A percentile compares a stretch with the other conserved stretches of the same genome.
phyloP scores from a whole-genome alignment of 2,113 vertebrate genomes.

The Rhinoptilus africanus region DNA sequence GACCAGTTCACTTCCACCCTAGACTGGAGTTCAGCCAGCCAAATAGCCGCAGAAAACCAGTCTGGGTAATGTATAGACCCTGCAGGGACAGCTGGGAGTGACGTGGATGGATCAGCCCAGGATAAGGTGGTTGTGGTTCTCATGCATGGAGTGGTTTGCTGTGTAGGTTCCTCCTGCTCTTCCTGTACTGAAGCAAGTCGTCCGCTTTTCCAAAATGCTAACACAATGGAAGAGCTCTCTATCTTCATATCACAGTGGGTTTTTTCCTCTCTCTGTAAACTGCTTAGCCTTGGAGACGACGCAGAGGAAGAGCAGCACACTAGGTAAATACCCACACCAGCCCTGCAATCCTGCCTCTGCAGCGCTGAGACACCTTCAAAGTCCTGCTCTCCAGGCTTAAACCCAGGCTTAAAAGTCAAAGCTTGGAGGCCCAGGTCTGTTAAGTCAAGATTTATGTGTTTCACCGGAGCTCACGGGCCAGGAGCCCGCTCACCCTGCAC shows the following conservation, averaged over 20 bases:
- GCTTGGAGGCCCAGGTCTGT: background rate
- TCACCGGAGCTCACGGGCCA: accelerated
- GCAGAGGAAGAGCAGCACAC: conserved; percentile 43
- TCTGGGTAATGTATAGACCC: background rate
- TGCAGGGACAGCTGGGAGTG: accelerated
- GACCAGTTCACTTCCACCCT: background rate
- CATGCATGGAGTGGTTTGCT: background rate
- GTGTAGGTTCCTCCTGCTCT: background rate
- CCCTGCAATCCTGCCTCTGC: background rate
- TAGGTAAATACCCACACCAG: conserved; percentile 53
- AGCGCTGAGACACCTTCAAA: accelerated
- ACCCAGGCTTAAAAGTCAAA: background rate
- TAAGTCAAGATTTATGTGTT: background rate
- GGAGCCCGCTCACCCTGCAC: background rate
- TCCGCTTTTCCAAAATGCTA: background rate
- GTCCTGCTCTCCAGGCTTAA: background rate
- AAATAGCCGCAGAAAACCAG: background rate
- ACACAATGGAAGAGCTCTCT: background rate
- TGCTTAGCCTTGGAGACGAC: conserved; percentile 57
- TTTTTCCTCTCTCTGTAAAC: background rate
- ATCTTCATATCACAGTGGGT: background rate
- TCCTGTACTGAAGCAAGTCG: background rate
- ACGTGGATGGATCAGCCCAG: background rate
- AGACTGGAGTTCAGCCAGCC: background rate
- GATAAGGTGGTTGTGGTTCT: background rate